Base-by-base conservation (phyloP, 2,113 vertebrate species). In the Camelus bactrianus region DNA sequence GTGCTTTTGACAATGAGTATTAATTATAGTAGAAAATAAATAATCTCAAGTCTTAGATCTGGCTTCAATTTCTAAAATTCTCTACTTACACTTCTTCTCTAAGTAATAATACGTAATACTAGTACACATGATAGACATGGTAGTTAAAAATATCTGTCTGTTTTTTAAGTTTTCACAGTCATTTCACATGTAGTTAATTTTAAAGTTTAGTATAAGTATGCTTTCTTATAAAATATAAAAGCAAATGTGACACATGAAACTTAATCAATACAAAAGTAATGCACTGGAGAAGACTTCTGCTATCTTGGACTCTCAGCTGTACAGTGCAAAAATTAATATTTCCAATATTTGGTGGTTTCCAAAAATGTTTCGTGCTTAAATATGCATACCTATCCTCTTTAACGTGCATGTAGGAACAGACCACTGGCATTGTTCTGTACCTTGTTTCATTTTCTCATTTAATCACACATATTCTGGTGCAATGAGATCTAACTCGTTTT, bases 141-240 rank as follows among this genome's bases (percentile, higher is more conserved):
- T 54, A 60, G 9, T 77, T 92, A 30, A 94, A 95, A 93, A 60
- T 90, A 72, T 67, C 22, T 75, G 3, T 6, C 2, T 8, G 14
- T 6, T 82, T 67, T 72, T 94, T 50, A 9, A 35, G n/a, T 60
- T 73, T 85, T 84, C 7, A 16, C 50, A 58, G 14, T 56, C n/a
- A 82, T 86, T 88, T 95, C 20, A 48, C 52, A 72, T n/a, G 38
- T 64, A 73, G 30, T 35, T n/a, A 80, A 77, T 3, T 72, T 19
- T 69, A 85, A 52, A 48, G 58, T 90, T 93, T 67, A 82, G 54
- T 54, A 2, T 65, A 62, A 91, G 9, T 24, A 79, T 69, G 46
- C 54, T 93, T 89, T 79, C 28, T 91, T 35, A 22, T 65, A 65
- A 62, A 91, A 90, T 20, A 72, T 70, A 19, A 77, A 72, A 86